Evolutionary conservation across 2,797 vertebrate genomes (phyloP).

Genomic region (Sternarchorhynchus goeldii): DNA sequence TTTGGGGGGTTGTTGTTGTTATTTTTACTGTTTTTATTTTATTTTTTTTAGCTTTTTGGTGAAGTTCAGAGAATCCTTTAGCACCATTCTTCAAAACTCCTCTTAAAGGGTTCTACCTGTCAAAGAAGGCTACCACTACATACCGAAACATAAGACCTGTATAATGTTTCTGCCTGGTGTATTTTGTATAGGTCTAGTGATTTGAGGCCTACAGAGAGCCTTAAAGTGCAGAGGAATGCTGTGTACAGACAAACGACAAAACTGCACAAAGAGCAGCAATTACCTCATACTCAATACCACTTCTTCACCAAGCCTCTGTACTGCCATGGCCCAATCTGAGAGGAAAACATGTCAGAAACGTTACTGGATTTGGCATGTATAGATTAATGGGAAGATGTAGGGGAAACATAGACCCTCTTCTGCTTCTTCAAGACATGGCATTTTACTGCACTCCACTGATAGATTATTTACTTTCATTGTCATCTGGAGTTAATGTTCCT

Average conservation of each 20-base stretch:
- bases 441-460: constrained; percentile 72
- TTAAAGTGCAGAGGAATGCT: constrained; percentile 4
- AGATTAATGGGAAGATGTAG: constrained; percentile 61
- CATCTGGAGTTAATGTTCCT: constrained; percentile 85
- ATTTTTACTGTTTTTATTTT: too few relatives aligned
- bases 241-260: background rate
- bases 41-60: background rate
- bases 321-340: constrained; percentile 59
- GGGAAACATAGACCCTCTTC: constrained; percentile 67
- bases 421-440: constrained; percentile 71
- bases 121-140: background rate
- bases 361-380: constrained; percentile 48
- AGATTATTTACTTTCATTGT: constrained; percentile 80
- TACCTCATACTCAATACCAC: constrained; percentile 22
- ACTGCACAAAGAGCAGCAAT: constrained; percentile 14
- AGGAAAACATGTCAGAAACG: constrained; percentile 55
- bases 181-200: background rate
- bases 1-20: too few relatives aligned
- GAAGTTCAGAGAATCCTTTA: background rate
- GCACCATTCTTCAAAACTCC: background rate
- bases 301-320: constrained; percentile 43
- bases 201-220: background rate
- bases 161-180: background rate
- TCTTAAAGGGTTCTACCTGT: background rate
- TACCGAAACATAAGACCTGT: background rate